Evolutionary conservation across 2,113 vertebrate genomes (phyloP).

Genomic region (Siniperca chuatsi): DNA sequence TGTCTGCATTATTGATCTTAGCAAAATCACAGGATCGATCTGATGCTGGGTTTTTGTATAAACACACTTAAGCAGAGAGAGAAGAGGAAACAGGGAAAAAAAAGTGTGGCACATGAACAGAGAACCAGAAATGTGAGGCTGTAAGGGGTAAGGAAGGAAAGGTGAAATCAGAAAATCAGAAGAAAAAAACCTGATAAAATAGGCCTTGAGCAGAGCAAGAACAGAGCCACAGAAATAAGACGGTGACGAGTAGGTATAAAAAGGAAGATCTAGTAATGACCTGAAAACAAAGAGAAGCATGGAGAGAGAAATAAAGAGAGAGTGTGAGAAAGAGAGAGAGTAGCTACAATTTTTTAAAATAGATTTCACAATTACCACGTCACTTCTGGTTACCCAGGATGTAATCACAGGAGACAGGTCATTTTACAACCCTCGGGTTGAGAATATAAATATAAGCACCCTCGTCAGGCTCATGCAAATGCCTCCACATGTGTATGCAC

Average conservation of each 20-base stretch:
- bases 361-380: constrained; percentile 85
- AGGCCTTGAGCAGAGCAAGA: constrained; percentile 8
- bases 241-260: constrained; percentile 31
- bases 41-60: constrained; percentile 27
- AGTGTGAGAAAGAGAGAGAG: neutral
- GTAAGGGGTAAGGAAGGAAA: neutral
- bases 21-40: constrained; percentile 45
- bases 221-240: constrained; percentile 10
- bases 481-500: constrained; percentile 17
- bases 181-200: neutral
- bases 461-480: constrained; percentile 60
- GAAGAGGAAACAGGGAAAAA: neutral
- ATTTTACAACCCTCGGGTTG: constrained; percentile 77
- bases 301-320: constrained; percentile 31
- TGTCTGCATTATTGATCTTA: constrained; percentile 49
- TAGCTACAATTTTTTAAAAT: constrained; percentile 84
- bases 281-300: constrained; percentile 40
- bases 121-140: constrained; percentile 8
- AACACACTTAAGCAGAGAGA: constrained; percentile 35
- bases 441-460: constrained; percentile 76
- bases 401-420: constrained; percentile 84
- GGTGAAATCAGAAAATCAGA: neutral
- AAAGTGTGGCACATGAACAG: neutral
- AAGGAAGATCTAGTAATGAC: constrained; percentile 46
- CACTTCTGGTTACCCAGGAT: constrained; percentile 82